Base-by-base conservation (phyloP, 2,113 vertebrate genomes). In the Xyrauchen texanus region DNA sequence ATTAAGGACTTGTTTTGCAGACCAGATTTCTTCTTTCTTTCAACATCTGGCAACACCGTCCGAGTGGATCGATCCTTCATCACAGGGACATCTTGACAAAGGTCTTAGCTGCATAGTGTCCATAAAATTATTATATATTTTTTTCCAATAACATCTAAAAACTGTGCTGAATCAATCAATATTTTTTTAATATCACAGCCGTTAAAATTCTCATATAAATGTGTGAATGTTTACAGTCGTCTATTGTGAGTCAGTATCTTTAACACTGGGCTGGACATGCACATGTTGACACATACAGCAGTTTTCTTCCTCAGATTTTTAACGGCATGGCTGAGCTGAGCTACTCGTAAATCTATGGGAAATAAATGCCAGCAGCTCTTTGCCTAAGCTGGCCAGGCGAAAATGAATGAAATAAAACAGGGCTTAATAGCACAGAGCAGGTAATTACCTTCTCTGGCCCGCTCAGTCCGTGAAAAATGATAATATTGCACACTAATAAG, bases 401-500 rank as follows among this genome's bases (percentile, higher is more conserved):
- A 79, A 81, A 86, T 53, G 76, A 81, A 77, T 78, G 78, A 77
- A 83, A 82, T 83, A 83, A 86, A 86, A 83, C 72, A 42, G 15
- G 67, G 52, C 81, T 83, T 85, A 85, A 85, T 85, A 83, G 81
- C 81, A 80, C 64, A 5, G 51, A 21, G 68, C 76, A 69, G 83
- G 81, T 86, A 86, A 86, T 86, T 83, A 86, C 83, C 81, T 83
- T 78, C 77, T 74, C 72, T 51, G 64, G 81, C 60, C 73, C 66
- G 73, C 58, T 83, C 83, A n/a, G 51, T 72, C 75, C 53, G 55
- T 86, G 85, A 86, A 86, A 86, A 85, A 81, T 86, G 81, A 86
- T 86, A 86, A 85, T 84, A 84, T 81, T 83, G 74, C 81, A 83
- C 61, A 76, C 64, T 85, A 76, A 85, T 83, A 85, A 81, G 81